A percentile compares a stretch with the other conserved stretches of the same genome.
Conservation (phyloP, 2,888 invertebrate species). For the Tetanocera ferruginea region DNA sequence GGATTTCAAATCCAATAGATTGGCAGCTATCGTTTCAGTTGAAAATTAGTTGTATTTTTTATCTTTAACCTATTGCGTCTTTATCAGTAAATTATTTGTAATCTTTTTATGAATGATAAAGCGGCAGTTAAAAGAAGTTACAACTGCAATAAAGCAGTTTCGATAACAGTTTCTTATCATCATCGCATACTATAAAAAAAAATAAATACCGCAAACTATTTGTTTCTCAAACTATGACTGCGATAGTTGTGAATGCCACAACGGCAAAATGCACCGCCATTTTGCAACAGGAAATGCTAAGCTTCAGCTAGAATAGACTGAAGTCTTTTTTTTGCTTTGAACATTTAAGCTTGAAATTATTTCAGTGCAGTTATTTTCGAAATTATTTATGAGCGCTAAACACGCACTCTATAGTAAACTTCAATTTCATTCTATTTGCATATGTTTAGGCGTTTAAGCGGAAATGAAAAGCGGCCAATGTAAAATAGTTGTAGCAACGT, state of each 20-base stretch:
- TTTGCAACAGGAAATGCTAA: conserved; percentile 31
- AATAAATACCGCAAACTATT: background rate
- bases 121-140: background rate
- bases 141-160: background rate
- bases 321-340: background rate
- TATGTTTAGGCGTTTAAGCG: conserved; percentile 33
- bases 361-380: conserved; percentile 11
- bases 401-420: conserved; percentile 44
- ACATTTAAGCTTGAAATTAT: conserved; percentile 25
- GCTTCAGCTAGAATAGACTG: background rate
- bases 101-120: too few species aligned
- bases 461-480: background rate
- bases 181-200: background rate
- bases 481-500: background rate
- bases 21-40: background rate
- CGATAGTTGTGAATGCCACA: background rate
- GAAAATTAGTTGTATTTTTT: background rate
- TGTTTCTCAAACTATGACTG: conserved; percentile 1
- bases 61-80: too few species aligned
- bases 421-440: conserved; percentile 20
- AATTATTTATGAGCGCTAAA: conserved; percentile 48
- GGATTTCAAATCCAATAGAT: background rate
- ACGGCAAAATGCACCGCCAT: background rate
- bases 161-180: too few species aligned
- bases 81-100: too few species aligned